Evolutionary conservation across 2,888 invertebrate genomes (phyloP).

Genomic region (Eupithecia dodoneata): DNA sequence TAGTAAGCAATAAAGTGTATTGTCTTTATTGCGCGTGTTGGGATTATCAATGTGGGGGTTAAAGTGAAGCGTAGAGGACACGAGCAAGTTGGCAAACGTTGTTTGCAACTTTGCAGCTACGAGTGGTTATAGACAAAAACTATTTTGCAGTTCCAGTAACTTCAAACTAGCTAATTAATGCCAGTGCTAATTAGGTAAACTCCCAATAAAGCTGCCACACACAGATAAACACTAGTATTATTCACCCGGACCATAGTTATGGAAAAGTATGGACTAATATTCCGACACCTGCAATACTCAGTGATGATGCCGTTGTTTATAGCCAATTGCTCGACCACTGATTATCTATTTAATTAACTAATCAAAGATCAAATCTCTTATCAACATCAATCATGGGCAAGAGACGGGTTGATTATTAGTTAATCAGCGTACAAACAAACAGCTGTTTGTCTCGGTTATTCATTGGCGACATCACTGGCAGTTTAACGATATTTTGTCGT

Average conservation of each 20-base stretch:
- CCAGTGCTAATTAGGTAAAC: background rate
- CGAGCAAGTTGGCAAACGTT: background rate
- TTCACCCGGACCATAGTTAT: background rate
- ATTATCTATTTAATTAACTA: background rate
- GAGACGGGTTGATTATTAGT: background rate
- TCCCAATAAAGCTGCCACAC: background rate
- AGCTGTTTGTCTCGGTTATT: background rate
- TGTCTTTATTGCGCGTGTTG: slow-evolving; percentile 36
- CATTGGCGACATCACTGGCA: background rate
- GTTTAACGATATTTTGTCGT: background rate
- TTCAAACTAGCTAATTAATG: background rate
- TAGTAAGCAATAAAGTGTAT: slow-evolving; percentile 52
- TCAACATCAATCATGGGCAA: background rate
- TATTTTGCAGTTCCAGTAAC: background rate
- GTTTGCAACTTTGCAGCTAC: slow-evolving; percentile 3
- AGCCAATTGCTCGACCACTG: background rate
- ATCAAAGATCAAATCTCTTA: background rate
- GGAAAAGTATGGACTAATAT: background rate
- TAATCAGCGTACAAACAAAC: background rate
- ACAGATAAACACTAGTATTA: background rate
- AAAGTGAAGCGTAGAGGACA: background rate
- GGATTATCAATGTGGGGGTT: slow-evolving; percentile 20
- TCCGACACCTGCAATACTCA: background rate
- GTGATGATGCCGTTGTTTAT: background rate
- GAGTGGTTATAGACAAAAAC: background rate